phyloP scores from a whole-genome alignment of 1,140 invertebrate species.

The Platyscapa corneri region DNA sequence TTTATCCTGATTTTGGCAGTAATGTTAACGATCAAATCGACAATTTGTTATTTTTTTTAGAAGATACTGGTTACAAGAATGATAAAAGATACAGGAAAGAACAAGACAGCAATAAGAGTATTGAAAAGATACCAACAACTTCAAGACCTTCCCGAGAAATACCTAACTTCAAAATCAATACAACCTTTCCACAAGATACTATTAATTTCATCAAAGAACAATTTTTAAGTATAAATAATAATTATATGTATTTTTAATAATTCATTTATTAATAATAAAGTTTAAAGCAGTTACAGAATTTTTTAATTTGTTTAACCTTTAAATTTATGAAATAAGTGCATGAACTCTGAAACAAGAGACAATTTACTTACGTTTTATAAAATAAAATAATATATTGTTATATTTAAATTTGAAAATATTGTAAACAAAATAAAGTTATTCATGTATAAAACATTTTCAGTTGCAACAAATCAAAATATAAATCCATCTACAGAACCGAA shows the following conservation, averaged over 20 bases:
- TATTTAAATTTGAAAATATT: too few relatives aligned
- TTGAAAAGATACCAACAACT: background rate
- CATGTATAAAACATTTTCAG: background rate
- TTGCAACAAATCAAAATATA: background rate
- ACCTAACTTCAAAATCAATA: background rate
- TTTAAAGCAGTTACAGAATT: background rate
- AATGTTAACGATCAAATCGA: background rate
- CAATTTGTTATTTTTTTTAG: constrained; percentile 8
- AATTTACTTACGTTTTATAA: background rate
- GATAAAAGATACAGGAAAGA: background rate
- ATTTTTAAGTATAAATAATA: background rate
- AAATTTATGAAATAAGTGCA: background rate
- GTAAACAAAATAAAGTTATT: too few relatives aligned
- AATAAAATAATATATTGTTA: too few relatives aligned
- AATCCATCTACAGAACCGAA: background rate
- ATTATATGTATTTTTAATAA: background rate
- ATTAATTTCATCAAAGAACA: background rate
- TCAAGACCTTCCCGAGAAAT: background rate
- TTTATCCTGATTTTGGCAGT: background rate
- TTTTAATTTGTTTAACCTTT: background rate
- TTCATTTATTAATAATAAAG: background rate
- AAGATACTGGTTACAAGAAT: background rate
- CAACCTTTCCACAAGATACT: background rate
- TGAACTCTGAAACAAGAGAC: background rate
- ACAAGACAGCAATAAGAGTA: background rate